Evolutionary conservation across 2,797 vertebrate species (phyloP).

Genomic region (Cyprinodon diabolis): DNA sequence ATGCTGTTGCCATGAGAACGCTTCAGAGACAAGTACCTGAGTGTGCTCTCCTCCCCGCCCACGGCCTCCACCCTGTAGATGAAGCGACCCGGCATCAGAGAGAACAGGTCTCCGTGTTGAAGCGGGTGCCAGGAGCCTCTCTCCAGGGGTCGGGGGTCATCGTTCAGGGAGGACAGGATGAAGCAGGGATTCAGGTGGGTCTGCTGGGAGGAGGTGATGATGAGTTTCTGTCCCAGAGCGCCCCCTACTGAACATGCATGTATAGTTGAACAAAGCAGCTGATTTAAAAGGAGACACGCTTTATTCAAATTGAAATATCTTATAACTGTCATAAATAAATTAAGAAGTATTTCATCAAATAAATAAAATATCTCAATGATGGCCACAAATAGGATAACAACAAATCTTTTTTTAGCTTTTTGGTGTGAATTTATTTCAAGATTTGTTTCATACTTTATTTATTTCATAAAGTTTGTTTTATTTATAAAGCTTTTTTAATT

Average conservation of each 20-base stretch:
- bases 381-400: too few relatives aligned
- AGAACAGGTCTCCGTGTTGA: slow-evolving; percentile 80
- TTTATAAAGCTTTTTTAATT: too few relatives aligned
- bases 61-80: slow-evolving; percentile 75
- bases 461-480: too few relatives aligned
- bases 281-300: background rate
- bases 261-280: background rate
- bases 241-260: background rate
- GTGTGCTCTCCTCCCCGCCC: slow-evolving; percentile 14
- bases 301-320: too few relatives aligned
- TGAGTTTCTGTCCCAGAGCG: background rate
- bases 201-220: slow-evolving; percentile 52
- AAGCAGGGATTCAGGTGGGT: slow-evolving; percentile 88
- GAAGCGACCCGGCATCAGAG: slow-evolving; percentile 83
- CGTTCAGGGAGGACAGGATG: slow-evolving; percentile 67
- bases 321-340: too few relatives aligned
- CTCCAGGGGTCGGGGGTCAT: slow-evolving; percentile 75
- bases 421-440: too few relatives aligned
- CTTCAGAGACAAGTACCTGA: slow-evolving; percentile 52
- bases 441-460: too few relatives aligned
- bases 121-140: slow-evolving; percentile 79
- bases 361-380: too few relatives aligned
- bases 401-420: too few relatives aligned
- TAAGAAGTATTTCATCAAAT: too few relatives aligned
- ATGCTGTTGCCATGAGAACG: background rate